These are phyloP conservation scores for Carcina quercana DNA, from an alignment of 2,888 invertebrate genomes.

Conservation along the genomic window DNA sequence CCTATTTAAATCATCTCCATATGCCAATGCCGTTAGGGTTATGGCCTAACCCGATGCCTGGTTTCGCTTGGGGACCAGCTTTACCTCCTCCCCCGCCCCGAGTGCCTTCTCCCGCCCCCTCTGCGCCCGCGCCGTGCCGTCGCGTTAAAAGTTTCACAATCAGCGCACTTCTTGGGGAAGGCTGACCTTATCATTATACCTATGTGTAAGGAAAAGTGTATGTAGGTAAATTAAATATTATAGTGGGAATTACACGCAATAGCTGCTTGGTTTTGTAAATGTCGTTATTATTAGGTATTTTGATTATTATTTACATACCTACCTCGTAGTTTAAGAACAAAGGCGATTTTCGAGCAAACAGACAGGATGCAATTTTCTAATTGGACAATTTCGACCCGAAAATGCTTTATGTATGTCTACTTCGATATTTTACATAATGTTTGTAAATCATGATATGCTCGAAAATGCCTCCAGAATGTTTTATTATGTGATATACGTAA, in stretches of 20 bases:
- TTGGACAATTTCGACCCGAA: no score
- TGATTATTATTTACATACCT: slow-evolving; percentile 11
- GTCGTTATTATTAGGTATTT: slow-evolving; percentile 6
- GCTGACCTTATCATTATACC: slow-evolving; percentile 29
- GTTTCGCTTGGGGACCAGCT: slow-evolving; percentile 47
- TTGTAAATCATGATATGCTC: no score
- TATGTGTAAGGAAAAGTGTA: background rate
- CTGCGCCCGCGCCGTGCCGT: slow-evolving; percentile 52
- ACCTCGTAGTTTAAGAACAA: slow-evolving; percentile 23
- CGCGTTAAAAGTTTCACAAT: slow-evolving; percentile 65
- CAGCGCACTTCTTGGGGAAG: slow-evolving; percentile 65
- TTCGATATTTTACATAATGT: no score
- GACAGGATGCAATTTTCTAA: no score
- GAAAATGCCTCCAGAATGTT: no score
- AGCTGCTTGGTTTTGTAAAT: slow-evolving; percentile 2
- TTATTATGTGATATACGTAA: no score
- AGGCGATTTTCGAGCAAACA: no score
- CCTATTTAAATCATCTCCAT: slow-evolving; percentile 43
- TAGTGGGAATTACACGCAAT: slow-evolving; percentile 9
- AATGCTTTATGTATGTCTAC: no score
- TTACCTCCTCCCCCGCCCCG: slow-evolving; percentile 37
- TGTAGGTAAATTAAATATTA: background rate
- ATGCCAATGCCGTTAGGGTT: slow-evolving; percentile 54
- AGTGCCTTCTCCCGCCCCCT: slow-evolving; percentile 35
- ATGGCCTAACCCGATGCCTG: slow-evolving; percentile 41